Evolutionary conservation across 1,140 invertebrate species (phyloP).

Genomic region (Homalodisca vitripennis): DNA sequence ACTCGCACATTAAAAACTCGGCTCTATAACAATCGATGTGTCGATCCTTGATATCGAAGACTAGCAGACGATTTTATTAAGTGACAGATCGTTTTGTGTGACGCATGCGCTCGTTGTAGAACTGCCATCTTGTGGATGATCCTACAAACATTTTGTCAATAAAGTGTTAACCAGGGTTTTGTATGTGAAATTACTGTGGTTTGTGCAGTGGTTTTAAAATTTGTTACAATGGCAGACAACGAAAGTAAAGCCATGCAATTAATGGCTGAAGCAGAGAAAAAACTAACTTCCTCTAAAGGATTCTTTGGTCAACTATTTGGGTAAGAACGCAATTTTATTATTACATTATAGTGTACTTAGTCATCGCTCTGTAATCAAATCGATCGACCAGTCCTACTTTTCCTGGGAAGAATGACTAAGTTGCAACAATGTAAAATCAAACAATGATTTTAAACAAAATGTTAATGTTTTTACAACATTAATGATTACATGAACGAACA

Average conservation of each 20-base stretch:
- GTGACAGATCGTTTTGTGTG: background rate
- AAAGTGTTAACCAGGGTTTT: constrained; percentile 23
- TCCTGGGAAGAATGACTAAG: too few relatives aligned
- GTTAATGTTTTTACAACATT: too few relatives aligned
- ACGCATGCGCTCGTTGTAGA: constrained; percentile 35
- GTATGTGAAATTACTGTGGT: constrained; percentile 10
- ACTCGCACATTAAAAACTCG: too few relatives aligned
- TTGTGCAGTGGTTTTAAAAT: constrained; percentile 11
- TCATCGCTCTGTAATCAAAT: too few relatives aligned
- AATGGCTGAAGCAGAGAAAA: constrained; percentile 90
- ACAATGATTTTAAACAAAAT: too few relatives aligned
- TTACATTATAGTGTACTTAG: too few relatives aligned
- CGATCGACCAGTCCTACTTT: too few relatives aligned
- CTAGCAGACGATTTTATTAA: background rate
- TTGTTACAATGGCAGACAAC: constrained; percentile 81
- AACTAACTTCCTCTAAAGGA: constrained; percentile 80
- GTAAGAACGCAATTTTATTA: too few relatives aligned
- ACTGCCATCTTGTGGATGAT: constrained; percentile 40
- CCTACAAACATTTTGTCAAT: constrained; percentile 43
- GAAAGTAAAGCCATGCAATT: constrained; percentile 91
- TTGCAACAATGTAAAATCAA: too few relatives aligned
- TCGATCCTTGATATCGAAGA: too few relatives aligned
- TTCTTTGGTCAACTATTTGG: constrained; percentile 91
- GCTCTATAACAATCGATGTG: too few relatives aligned
- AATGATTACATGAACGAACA: too few relatives aligned